Conservation (phyloP, 64 coral and sea anemone genomes). For the Platygyra sinensis region DNA sequence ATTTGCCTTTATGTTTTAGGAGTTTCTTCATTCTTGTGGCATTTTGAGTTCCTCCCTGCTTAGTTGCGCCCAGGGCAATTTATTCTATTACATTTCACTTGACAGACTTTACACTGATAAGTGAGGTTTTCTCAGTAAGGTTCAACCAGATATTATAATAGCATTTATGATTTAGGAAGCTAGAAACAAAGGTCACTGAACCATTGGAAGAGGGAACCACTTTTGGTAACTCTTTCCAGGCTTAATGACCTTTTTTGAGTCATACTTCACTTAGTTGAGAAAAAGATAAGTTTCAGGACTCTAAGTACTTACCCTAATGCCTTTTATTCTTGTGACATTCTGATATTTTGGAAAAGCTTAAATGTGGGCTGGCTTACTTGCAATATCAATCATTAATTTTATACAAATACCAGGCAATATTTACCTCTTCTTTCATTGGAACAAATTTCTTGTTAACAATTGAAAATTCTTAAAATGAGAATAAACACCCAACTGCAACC, state of each 20-base stretch:
- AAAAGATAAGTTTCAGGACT: neutral
- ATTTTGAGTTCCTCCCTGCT: neutral
- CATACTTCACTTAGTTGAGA: neutral
- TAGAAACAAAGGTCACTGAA: neutral
- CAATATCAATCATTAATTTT: too few species aligned
- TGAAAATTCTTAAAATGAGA: neutral
- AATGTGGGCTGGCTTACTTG: too few species aligned
- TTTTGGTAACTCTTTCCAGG: constrained; percentile 4
- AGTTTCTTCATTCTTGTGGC: neutral
- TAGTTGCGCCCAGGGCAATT: neutral
- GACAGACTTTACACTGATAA: neutral
- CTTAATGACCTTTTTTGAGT: neutral
- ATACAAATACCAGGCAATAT: too few species aligned
- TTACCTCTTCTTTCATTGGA: too few species aligned
- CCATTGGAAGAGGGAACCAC: neutral
- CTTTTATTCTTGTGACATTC: neutral
- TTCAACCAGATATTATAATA: neutral
- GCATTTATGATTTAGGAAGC: neutral
- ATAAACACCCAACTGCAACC: neutral
- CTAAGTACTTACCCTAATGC: neutral
- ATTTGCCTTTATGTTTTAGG: neutral
- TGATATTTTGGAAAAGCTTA: neutral
- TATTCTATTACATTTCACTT: constrained; percentile 3
- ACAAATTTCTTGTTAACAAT: neutral
- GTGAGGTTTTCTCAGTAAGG: constrained; percentile 15